Evolutionary conservation across 2,888 invertebrate genomes (phyloP), one percentile per base, ranked within the genome.

Genomic region (Agriopis aurantiaria): DNA sequence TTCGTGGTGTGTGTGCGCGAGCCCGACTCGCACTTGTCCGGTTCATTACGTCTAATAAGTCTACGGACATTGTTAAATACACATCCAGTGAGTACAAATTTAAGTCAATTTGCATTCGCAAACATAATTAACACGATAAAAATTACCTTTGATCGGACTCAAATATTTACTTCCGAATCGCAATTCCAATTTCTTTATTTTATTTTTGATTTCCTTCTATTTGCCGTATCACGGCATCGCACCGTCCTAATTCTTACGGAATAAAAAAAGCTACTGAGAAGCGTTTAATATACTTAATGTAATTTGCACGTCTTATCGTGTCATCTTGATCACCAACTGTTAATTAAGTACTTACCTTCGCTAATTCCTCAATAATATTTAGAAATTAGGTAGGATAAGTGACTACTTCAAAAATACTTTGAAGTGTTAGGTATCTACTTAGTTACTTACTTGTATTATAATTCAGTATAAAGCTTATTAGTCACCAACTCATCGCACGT

Each of bases 111-210:
- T 45, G 49, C 49, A 67, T 48, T 8, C 17, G 51, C 61, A 67
- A 67, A 61, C 56, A 67, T 45, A 55, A 67, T 67, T 67, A 56
- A 5, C 55, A 41, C 45, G 59, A 59, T 43, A 60, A 67, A 62
- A 59, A 17, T 14, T 3, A 23, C 57, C 46, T 63, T 68, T 68
- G 68, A 68, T 69, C 61, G 45, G 48, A 4, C 52, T 65, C 49
- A 61, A 69, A 65, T 61, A 65, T 69, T 69, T 49, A 65, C 65
- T 57, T 59, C 40, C 52, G 12, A 62, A 57, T 63, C 58, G 17
- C 49, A 49, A 49, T 56, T 45, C 53, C n/a, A 33, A 61, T 41
- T 43, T 33, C 23, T 41, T 51, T 40, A 9, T 41, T 62, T 51
- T 51, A 60, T 33, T 61, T 67, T 67, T 49, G 7, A 60, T 60